These are phyloP conservation scores for Sigmodon hispidus DNA, from an alignment of 2,113 vertebrate species.

Conservation along the genomic window DNA sequence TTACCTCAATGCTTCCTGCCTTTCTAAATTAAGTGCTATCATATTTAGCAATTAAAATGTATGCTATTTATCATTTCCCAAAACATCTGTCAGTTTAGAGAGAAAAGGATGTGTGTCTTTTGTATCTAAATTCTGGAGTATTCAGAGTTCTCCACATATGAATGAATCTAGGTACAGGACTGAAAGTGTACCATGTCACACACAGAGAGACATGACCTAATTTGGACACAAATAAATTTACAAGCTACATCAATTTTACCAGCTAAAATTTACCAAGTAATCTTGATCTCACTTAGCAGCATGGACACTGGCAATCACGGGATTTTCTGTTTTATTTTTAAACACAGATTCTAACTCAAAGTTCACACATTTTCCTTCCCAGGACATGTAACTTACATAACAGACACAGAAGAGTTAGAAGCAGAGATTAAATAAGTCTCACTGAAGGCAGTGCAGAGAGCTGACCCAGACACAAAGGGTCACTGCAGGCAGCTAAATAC, in stretches of 20 bases:
- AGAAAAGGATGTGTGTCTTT: not conserved
- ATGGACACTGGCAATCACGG: not conserved
- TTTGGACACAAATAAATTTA: not conserved
- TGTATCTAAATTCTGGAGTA: not conserved
- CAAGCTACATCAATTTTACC: not conserved
- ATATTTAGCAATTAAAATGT: conserved; percentile 30
- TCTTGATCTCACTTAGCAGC: not conserved
- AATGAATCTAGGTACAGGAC: not conserved
- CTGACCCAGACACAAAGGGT: not conserved
- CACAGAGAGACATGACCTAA: not conserved
- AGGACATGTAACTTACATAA: not conserved
- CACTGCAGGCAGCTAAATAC: not conserved
- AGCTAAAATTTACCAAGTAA: not conserved
- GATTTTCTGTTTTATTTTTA: not conserved
- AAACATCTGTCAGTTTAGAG: not conserved
- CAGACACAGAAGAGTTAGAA: not conserved
- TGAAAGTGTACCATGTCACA: not conserved
- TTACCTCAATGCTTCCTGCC: not conserved
- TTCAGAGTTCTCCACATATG: not conserved
- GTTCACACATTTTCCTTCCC: not conserved
- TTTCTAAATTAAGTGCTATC: not conserved
- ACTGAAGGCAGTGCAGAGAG: not conserved
- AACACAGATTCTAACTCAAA: not conserved
- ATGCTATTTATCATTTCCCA: not conserved
- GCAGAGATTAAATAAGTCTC: not conserved